Percentiles rank a stretch among this genome's conserved stretches.
Conservation (phyloP, 1,140 invertebrate genomes). For the Polypedilum vanderplanki region DNA sequence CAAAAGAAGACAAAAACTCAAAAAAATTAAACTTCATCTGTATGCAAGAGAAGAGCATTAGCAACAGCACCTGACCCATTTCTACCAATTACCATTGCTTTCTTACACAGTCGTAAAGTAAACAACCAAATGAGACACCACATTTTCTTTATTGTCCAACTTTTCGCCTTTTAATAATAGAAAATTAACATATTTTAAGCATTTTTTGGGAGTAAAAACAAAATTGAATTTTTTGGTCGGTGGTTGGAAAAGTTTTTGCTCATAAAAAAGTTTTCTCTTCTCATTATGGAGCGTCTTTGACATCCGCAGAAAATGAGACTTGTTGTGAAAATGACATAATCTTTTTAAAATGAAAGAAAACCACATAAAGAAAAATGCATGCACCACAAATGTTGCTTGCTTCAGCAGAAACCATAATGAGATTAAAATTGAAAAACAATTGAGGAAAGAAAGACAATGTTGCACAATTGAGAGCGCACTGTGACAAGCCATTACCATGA, state of each 20-base stretch:
- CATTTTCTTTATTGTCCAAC: conserved; percentile 16
- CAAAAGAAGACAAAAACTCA: too few relatives aligned
- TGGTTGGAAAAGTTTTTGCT: not conserved
- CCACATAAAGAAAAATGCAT: conserved; percentile 2
- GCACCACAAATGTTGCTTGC: not conserved
- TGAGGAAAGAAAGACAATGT: too few relatives aligned
- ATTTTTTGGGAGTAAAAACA: not conserved
- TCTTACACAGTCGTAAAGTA: not conserved
- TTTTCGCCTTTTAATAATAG: conserved; percentile 16
- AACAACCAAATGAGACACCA: conserved; percentile 22
- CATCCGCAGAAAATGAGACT: not conserved
- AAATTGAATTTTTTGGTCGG: not conserved
- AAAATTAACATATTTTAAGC: conserved; percentile 22
- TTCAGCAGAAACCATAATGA: too few relatives aligned
- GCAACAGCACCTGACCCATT: not conserved
- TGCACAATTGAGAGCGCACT: too few relatives aligned
- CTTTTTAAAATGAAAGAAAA: not conserved
- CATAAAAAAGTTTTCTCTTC: not conserved
- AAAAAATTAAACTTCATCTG: too few relatives aligned
- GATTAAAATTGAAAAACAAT: too few relatives aligned
- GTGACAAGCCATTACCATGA: too few relatives aligned
- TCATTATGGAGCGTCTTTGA: not conserved
- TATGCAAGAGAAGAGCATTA: too few relatives aligned
- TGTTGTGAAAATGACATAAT: not conserved
- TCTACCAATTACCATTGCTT: not conserved